phyloP scores from a whole-genome alignment of 2,888 invertebrate genomes.

The Cantharis rustica region DNA sequence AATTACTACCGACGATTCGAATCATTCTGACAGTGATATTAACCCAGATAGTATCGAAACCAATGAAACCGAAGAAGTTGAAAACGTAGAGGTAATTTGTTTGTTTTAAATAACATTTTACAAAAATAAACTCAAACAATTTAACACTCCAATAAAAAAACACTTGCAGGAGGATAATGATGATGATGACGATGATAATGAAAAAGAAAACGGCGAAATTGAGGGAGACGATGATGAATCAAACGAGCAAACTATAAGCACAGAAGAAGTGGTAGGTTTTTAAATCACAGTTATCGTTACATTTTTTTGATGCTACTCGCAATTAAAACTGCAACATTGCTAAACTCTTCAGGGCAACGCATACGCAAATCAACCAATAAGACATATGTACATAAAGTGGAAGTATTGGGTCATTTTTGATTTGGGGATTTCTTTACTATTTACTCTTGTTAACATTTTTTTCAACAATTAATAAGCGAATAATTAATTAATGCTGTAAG shows the following conservation, averaged over 20 bases:
- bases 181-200: conserved; percentile 12
- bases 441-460: too few species aligned
- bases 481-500: too few species aligned
- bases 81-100: conserved; percentile 7
- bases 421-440: background rate
- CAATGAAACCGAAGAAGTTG: conserved; percentile 34
- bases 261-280: conserved; percentile 31
- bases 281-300: background rate
- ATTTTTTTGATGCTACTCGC: background rate
- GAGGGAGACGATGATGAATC: conserved; percentile 29
- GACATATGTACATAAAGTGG: too few species aligned
- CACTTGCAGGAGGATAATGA: conserved; percentile 23
- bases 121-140: background rate
- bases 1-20: conserved; percentile 52
- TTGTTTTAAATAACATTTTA: background rate
- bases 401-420: background rate
- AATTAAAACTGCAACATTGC: background rate
- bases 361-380: background rate
- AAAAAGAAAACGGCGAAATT: conserved; percentile 2
- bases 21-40: conserved; percentile 37
- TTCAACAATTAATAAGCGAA: too few species aligned
- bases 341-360: background rate
- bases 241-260: conserved; percentile 26
- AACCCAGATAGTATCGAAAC: conserved; percentile 38
- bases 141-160: conserved; percentile 1